Base-by-base conservation (phyloP, 2,888 invertebrate genomes). In the Drosophila niveifrons region DNA sequence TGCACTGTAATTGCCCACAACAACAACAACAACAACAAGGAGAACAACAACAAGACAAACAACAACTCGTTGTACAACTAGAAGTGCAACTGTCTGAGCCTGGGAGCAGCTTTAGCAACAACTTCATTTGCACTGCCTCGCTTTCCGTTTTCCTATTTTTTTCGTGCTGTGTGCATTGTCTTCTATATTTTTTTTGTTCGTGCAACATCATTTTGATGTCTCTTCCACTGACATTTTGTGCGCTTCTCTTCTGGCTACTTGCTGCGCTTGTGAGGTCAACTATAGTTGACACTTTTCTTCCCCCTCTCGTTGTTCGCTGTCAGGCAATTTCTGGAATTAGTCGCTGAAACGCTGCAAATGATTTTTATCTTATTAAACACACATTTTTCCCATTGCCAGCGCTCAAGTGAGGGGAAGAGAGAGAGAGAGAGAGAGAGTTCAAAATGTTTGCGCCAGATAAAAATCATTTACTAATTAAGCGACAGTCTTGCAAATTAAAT, bases 71-170 rank as follows among this genome's bases (percentile, higher is more conserved):
- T 1, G 6, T 23, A 23, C 17, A 29, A 70, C 75, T 68, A 39
- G 57, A 66, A 64, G 61, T 48, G 66, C 73, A 66, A n/a, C 57
- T 69, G 44, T 55, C 72, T 66, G 65, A 75, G 75, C 62, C 66
- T 44, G 47, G 41, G 58, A 50, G 80, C 82, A 77, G 88, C 82
- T 82, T 88, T 84, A 62, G 70, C 83, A 78, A 83, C 88, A 78
- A 83, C 88, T 83, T 88, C 83, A 83, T 83, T 83, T 86, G 78
- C 82, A 71, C 80, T 69, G 83, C 64, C 62, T 48, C 59, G 58
- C 18, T 55, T 7, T n/a, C n/a, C 64, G 18, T 61, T 67, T 41
- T 28, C n/a, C n/a, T n/a, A n/a, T n/a, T 17, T 18, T 18, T 23
- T 28, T 46, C 31, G 31, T n/a, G 4, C n/a, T 36, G 36, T 36